A percentile compares a stretch with the other conserved stretches of the same genome.
Evolutionary conservation across 2,888 invertebrate species (phyloP).

Genomic region (Acheta domesticus): DNA sequence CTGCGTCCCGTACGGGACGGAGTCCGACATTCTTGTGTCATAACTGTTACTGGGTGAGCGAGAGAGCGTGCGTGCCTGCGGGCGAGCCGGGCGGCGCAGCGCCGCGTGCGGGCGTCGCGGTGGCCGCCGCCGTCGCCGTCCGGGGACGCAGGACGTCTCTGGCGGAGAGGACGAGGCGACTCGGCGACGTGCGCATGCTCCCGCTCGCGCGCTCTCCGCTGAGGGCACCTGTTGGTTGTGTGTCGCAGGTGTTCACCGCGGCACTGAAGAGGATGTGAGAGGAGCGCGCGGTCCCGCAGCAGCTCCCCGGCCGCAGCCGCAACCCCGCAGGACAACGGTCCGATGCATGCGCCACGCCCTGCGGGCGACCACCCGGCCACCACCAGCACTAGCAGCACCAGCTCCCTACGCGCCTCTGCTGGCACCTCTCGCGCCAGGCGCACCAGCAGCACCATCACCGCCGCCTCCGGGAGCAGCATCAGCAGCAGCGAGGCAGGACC

Average conservation of each 20-base stretch:
- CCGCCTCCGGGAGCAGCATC: background rate
- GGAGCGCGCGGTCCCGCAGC: background rate
- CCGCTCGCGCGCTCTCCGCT: no score
- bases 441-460: background rate
- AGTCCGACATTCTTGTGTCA: background rate
- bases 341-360: background rate
- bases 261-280: background rate
- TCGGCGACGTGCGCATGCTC: no score
- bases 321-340: background rate
- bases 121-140: background rate
- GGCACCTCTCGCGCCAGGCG: background rate
- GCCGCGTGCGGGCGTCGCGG: background rate
- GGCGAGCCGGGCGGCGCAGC: background rate
- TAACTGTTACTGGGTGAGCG: slow-evolving; percentile 18
- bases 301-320: background rate
- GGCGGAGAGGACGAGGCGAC: no score
- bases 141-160: background rate
- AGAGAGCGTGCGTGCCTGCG: no score
- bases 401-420: background rate
- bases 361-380: background rate
- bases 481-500: no score
- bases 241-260: no score
- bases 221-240: no score
- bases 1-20: background rate
- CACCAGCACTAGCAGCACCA: background rate